Conservation (phyloP, 2,113 vertebrate species). For the Machaerirhynchus nigripectus region DNA sequence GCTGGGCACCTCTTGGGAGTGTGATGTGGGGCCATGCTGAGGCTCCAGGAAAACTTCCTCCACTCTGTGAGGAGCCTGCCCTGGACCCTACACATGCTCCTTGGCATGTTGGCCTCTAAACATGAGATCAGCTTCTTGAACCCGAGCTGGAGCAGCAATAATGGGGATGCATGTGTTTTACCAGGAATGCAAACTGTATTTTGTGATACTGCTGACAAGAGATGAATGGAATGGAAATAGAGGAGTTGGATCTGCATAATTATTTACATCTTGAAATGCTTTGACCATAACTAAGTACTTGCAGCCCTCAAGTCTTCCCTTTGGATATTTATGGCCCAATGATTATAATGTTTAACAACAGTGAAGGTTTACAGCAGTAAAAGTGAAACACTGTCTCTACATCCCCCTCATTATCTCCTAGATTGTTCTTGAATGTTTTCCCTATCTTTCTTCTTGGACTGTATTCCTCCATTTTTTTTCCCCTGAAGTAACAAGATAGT, state of each 20-base stretch:
- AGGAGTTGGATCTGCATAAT: background rate
- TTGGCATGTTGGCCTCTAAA: background rate
- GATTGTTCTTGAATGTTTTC: background rate
- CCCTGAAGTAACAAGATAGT: background rate
- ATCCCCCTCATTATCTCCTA: background rate
- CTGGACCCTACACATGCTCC: rapidly evolving
- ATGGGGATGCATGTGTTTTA: background rate
- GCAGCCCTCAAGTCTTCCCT: background rate
- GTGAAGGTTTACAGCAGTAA: background rate
- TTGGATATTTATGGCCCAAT: background rate
- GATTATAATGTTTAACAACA: background rate
- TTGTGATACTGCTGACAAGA: background rate
- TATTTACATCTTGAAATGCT: background rate
- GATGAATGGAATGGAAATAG: background rate
- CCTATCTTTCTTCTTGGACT: background rate
- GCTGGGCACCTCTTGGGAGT: background rate
- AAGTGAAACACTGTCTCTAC: background rate
- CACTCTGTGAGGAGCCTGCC: background rate
- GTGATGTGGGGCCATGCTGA: background rate
- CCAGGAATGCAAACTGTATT: background rate
- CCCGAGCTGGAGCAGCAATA: background rate
- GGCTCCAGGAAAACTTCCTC: background rate
- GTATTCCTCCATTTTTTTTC: background rate
- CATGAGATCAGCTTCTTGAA: background rate
- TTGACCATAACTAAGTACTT: background rate